Evolutionary conservation across 2,113 vertebrate genomes (phyloP), one percentile per base, ranked within the genome.

Genomic region (Scophthalmus maximus): DNA sequence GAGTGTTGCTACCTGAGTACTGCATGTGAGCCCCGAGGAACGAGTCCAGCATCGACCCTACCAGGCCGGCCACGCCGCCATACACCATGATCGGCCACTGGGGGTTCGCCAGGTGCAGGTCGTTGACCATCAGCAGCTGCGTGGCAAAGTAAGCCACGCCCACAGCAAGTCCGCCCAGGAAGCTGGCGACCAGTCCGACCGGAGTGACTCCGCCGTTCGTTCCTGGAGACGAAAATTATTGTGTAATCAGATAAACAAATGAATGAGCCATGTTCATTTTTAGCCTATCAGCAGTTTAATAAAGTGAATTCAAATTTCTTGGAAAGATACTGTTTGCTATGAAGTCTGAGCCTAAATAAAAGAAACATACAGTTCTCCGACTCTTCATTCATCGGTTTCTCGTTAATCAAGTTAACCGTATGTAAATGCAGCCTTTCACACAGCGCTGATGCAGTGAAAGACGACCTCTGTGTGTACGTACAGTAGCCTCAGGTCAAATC

Each of bases 11-110:
- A 98, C 98, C 97, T 7, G 96, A 95, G 78, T 96, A 99, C 42
- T 99, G 98, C 96, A 98, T 95, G 0, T 94, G 95, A 52, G 97
- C 97, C 56, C 98, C 98, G 73, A 99, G 92, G 70, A 96, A 95
- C 0, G 98, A 99, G 91, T 99, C 98, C 52, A 98, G 82, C 83
- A 98, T n/a, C 2, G 98, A 99, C 12, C 98, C 98, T 23, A 97
- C 42, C 3, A 99, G 90, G 9, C 98, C 97, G 8, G 97, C 96
- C 73, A 92, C 36, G 26, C 93, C 94, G 0, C 94, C 95, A 67
- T 98, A 98, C 59, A 94, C 46, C 25, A 99, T 68, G 63, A 98
- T 32, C 1, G 98, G 97, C 98, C 98, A 99, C 83, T 99, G 98
- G 0, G 97, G 95, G 79, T 94, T 94, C 9, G 94, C 94, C 50